A percentile compares a stretch with the other conserved stretches of the same genome.
These are phyloP conservation scores for Rhabdornis inornatus DNA, from an alignment of 2,113 vertebrate genomes.

Conservation along the genomic window DNA sequence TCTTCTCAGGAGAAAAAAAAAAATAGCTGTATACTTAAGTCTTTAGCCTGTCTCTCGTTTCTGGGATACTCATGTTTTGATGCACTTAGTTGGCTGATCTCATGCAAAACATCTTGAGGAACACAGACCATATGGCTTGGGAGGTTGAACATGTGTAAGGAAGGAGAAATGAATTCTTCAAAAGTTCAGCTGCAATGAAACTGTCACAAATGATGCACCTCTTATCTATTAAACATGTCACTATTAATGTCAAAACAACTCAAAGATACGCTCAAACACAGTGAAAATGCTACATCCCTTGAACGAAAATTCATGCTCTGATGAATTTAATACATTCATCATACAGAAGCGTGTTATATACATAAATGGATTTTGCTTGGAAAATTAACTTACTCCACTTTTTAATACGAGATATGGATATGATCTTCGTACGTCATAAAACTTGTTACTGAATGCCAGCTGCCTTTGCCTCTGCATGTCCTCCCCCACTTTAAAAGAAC, in stretches of 20 bases:
- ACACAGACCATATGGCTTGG: background rate
- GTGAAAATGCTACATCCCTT: background rate
- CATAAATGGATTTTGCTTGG: background rate
- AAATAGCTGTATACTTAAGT: background rate
- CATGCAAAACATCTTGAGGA: background rate
- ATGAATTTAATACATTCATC: background rate
- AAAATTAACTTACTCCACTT: background rate
- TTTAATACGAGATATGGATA: background rate
- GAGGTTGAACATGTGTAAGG: background rate
- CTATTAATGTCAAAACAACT: conserved; percentile 2
- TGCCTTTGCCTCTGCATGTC: background rate
- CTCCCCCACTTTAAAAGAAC: background rate
- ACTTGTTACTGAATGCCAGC: background rate
- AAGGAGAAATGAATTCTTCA: background rate
- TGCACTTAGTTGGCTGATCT: background rate
- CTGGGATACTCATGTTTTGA: background rate
- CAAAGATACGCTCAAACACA: background rate
- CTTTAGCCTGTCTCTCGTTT: background rate
- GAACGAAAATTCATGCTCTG: background rate
- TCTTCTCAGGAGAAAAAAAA: background rate
- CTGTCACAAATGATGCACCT: background rate
- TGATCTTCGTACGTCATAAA: background rate
- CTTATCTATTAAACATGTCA: background rate
- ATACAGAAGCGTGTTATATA: background rate
- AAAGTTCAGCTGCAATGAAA: background rate